phyloP scores from a whole-genome alignment of 2,797 vertebrate species.

The Enteromius fasciolatus region DNA sequence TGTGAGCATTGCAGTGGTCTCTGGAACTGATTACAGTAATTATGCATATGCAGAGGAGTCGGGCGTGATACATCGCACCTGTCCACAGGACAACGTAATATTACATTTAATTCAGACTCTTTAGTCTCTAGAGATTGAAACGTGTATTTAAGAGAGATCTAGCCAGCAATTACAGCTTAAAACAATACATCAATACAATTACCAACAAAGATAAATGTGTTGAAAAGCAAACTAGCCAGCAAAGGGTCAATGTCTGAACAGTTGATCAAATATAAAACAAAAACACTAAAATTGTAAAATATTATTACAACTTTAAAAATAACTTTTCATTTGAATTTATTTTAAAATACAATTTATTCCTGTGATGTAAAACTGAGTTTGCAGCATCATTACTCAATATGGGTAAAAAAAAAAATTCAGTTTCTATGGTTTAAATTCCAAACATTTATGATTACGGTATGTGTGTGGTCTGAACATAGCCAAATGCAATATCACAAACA shows the following conservation, averaged over 20 bases:
- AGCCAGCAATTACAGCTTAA: neutral
- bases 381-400: neutral
- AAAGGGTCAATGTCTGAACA: neutral
- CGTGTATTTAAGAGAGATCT: neutral
- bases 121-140: neutral
- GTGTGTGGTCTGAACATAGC: neutral
- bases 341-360: neutral
- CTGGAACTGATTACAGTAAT: constrained; percentile 65
- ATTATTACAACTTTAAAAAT: neutral
- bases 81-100: constrained; percentile 33
- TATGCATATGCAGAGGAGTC: constrained; percentile 60
- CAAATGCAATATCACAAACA: neutral
- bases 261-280: neutral
- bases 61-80: constrained; percentile 71
- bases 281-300: neutral
- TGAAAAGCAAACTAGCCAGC: neutral
- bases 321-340: neutral
- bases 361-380: neutral
- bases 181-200: constrained; percentile 3
- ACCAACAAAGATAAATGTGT: neutral
- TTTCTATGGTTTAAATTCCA: neutral
- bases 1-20: constrained; percentile 57
- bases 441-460: neutral
- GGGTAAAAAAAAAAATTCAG: neutral
- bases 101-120: neutral